A percentile compares a stretch with the other conserved stretches of the same genome.
Conservation (phyloP, 53 echinoderm and acorn worm genomes). For the Paelopatides confundens region DNA sequence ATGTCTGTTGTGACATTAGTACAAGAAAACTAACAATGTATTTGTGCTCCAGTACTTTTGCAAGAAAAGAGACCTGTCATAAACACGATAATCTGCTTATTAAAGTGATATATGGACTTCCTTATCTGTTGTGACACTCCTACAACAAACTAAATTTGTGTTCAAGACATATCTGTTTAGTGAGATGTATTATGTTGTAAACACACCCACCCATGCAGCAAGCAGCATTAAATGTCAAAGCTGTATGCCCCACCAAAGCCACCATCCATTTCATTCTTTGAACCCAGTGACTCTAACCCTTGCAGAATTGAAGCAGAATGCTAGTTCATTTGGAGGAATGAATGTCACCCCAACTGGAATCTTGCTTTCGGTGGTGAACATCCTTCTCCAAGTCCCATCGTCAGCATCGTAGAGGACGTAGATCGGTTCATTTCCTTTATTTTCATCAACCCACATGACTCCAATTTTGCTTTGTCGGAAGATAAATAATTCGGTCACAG, state of each 20-base stretch:
- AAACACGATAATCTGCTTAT: no score
- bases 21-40: no score
- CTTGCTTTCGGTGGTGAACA: constrained; percentile 15
- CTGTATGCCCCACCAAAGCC: no score
- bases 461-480: constrained; percentile 20
- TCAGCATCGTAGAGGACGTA: constrained; percentile 39
- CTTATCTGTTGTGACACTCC: no score
- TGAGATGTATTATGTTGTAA: not conserved
- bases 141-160: not conserved
- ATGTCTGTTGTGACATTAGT: no score
- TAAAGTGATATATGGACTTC: no score
- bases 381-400: constrained; percentile 25
- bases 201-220: not conserved
- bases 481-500: constrained; percentile 19
- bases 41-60: no score
- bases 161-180: not conserved
- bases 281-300: constrained; percentile 2
- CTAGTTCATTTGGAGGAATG: constrained; percentile 8
- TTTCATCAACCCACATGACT: constrained; percentile 36
- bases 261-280: not conserved
- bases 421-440: not conserved
- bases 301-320: constrained; percentile 27
- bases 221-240: not conserved
- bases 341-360: constrained; percentile 4
- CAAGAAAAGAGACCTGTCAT: no score